Evolutionary conservation across 2,797 vertebrate genomes (phyloP).

Genomic region (Luscinia luscinia): DNA sequence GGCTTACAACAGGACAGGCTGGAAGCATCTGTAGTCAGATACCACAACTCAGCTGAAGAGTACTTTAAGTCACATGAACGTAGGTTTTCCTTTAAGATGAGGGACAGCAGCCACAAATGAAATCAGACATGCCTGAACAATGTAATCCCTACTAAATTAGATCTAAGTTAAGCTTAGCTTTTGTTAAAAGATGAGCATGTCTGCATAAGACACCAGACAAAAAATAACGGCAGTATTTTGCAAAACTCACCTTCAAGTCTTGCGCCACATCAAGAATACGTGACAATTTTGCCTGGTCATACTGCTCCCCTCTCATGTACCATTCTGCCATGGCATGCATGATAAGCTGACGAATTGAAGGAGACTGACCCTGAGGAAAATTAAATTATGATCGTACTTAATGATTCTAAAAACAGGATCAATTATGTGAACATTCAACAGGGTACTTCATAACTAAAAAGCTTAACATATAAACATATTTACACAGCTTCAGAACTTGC

Average conservation of each 20-base stretch:
- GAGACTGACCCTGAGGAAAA: slow-evolving; percentile 91
- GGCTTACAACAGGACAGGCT: neutral
- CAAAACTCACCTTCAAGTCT: slow-evolving; percentile 92
- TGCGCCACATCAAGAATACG: slow-evolving; percentile 99
- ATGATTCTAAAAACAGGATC: neutral
- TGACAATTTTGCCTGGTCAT: slow-evolving; percentile 97
- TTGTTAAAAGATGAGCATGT: neutral
- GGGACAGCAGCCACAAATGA: neutral
- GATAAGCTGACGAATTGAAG: slow-evolving; percentile 98
- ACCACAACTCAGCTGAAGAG: neutral
- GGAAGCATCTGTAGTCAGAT: neutral
- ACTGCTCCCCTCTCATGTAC: slow-evolving; percentile 99
- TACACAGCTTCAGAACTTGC: neutral
- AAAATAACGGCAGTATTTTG: neutral
- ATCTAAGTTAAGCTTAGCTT: neutral
- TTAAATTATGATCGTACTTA: neutral
- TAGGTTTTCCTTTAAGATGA: neutral
- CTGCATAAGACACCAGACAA: neutral
- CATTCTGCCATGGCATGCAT: slow-evolving; percentile 99
- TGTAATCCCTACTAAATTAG: neutral
- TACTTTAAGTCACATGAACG: neutral
- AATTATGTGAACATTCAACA: neutral
- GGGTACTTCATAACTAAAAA: neutral
- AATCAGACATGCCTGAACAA: neutral
- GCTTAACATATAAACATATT: neutral